These are phyloP conservation scores for Diabrotica virgifera DNA, from an alignment of 1,140 invertebrate genomes.

Conservation along the genomic window DNA sequence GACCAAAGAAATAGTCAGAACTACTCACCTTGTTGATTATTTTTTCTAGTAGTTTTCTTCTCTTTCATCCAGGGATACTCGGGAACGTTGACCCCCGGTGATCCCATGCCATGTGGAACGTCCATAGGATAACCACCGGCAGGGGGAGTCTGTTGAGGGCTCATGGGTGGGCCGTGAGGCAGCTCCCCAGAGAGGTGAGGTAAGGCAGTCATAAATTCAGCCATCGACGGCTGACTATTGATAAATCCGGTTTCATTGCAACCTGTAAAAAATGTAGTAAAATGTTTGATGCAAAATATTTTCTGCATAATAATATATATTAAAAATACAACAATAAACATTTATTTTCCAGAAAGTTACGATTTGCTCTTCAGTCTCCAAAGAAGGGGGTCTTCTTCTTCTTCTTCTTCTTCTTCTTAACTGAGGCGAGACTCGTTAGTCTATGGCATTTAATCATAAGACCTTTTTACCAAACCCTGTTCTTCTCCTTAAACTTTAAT, in stretches of 20 bases:
- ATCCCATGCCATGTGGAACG: slow-evolving; percentile 61
- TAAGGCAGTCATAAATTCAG: slow-evolving; percentile 83
- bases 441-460: too few species aligned
- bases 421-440: too few species aligned
- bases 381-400: too few species aligned
- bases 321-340: too few species aligned
- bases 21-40: slow-evolving; percentile 81
- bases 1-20: background rate
- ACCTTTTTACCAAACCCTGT: too few species aligned
- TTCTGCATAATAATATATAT: too few species aligned
- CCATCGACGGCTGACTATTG: slow-evolving; percentile 89
- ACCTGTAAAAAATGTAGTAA: slow-evolving; percentile 44
- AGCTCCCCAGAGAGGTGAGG: slow-evolving; percentile 63
- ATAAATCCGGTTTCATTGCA: slow-evolving; percentile 83
- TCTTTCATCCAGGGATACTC: slow-evolving; percentile 98
- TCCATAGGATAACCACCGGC: slow-evolving; percentile 57
- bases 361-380: too few species aligned
- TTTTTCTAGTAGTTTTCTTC: slow-evolving; percentile 91
- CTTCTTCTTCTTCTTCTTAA: too few species aligned
- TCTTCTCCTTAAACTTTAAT: too few species aligned
- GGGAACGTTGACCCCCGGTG: slow-evolving; percentile 74
- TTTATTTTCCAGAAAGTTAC: too few species aligned
- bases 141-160: slow-evolving; percentile 56
- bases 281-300: too few species aligned
- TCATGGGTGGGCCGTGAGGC: slow-evolving; percentile 52